Conservation (phyloP, 2,113 vertebrate species). For the Leptobrachium ailaonicum region DNA sequence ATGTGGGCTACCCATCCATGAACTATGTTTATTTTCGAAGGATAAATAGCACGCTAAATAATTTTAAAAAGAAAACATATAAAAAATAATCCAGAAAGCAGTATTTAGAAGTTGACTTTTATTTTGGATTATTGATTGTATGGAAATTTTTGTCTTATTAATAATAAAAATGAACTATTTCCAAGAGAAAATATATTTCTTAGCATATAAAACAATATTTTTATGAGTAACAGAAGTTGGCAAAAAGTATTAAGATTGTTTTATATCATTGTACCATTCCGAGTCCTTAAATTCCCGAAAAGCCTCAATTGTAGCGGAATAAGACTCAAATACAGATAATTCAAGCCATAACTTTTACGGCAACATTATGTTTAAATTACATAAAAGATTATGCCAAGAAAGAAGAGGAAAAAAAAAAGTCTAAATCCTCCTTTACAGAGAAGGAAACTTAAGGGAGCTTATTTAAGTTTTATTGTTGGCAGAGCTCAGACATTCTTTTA, state of each 20-base stretch:
- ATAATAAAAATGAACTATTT: background rate
- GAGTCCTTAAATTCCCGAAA: background rate
- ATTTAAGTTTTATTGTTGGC: constrained; percentile 36
- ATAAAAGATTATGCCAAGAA: constrained; percentile 43
- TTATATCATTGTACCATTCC: background rate
- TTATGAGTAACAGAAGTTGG: background rate
- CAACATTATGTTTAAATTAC: constrained; percentile 42
- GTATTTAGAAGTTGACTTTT: background rate
- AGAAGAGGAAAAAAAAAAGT: constrained; percentile 23
- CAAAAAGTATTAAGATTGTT: background rate
- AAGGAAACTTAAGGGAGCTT: constrained; percentile 25
- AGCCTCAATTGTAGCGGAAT: background rate
- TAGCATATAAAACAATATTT: background rate
- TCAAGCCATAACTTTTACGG: constrained; percentile 46
- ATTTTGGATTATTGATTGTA: constrained; percentile 17
- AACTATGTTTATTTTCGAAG: constrained; percentile 33
- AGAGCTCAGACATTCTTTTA: constrained; percentile 33
- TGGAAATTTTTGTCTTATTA: constrained; percentile 2
- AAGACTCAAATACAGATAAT: constrained; percentile 51
- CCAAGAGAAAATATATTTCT: too few relatives aligned
- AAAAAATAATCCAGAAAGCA: background rate
- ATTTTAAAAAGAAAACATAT: constrained; percentile 1
- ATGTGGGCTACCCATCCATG: constrained; percentile 38
- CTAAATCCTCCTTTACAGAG: constrained; percentile 34
- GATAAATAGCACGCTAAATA: constrained; percentile 22